phyloP scores from a whole-genome alignment of 2,113 vertebrate species.

The Dissostichus mawsoni region DNA sequence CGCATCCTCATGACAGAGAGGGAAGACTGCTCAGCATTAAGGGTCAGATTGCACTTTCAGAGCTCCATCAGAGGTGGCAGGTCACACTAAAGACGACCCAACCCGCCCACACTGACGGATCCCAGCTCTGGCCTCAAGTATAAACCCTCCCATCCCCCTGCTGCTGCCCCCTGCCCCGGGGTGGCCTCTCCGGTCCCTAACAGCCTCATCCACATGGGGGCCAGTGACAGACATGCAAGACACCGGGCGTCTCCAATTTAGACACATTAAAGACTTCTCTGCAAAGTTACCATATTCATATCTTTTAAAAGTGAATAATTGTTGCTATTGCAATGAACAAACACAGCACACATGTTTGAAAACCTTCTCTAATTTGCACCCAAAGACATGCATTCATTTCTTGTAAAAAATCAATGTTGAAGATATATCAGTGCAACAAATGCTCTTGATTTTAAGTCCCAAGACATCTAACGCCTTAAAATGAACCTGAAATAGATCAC shows the following conservation, averaged over 20 bases:
- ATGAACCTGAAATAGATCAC: background rate
- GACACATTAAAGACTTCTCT: slow-evolving; percentile 53
- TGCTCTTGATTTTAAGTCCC: slow-evolving; percentile 18
- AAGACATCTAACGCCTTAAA: slow-evolving; percentile 1
- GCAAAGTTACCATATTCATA: slow-evolving; percentile 43
- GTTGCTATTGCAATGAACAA: slow-evolving; percentile 7
- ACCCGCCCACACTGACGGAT: slow-evolving; percentile 76
- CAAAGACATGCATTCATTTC: slow-evolving; percentile 38
- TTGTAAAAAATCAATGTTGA: slow-evolving; percentile 12
- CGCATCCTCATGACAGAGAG: slow-evolving; percentile 61
- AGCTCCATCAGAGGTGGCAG: slow-evolving; percentile 75
- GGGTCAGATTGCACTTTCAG: slow-evolving; percentile 78
- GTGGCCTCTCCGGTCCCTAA: slow-evolving; percentile 71
- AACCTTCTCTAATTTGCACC: slow-evolving; percentile 9
- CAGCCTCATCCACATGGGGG: slow-evolving; percentile 74
- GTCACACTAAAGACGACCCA: slow-evolving; percentile 76
- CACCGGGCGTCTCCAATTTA: slow-evolving; percentile 60
- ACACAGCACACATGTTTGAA: slow-evolving; percentile 12
- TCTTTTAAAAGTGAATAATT: slow-evolving; percentile 42
- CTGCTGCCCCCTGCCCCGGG: slow-evolving; percentile 48
- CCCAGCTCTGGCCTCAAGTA: slow-evolving; percentile 61
- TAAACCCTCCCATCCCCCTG: slow-evolving; percentile 53
- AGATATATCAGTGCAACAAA: slow-evolving; percentile 26
- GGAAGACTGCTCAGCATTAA: slow-evolving; percentile 69
- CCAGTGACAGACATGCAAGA: slow-evolving; percentile 65